Evolutionary conservation across 2,888 invertebrate genomes (phyloP).

Genomic region (Galeopsomyia nigrocyanea): DNA sequence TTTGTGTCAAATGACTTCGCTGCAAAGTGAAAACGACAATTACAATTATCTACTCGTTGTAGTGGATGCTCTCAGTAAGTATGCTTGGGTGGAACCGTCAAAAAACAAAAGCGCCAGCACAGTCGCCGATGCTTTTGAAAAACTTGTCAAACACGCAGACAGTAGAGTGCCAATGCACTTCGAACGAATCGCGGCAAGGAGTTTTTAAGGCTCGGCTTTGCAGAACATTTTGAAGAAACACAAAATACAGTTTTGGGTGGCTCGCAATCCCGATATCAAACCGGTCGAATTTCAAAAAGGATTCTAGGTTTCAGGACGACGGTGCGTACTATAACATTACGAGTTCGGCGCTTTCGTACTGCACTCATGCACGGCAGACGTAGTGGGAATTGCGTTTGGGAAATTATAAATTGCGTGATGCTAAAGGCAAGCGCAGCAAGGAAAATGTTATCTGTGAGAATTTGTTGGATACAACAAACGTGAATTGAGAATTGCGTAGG

Average conservation of each 20-base stretch:
- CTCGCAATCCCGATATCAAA: conserved; percentile 44
- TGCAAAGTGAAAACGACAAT: conserved; percentile 42
- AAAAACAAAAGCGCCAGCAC: conserved; percentile 47
- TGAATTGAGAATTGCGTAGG: no score
- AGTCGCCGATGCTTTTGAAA: conserved; percentile 48
- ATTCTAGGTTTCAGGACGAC: no score
- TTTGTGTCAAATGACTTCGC: conserved; percentile 28
- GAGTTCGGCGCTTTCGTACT: no score
- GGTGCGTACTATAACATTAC: no score
- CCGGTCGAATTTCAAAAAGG: no score
- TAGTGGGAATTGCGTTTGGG: no score
- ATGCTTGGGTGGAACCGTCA: conserved; percentile 50
- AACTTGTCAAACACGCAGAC: conserved; percentile 45
- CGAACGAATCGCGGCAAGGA: conserved; percentile 54
- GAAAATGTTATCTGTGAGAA: no score
- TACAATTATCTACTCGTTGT: conserved; percentile 40
- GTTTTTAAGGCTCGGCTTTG: conserved; percentile 48
- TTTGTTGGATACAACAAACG: no score
- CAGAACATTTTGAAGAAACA: conserved; percentile 23
- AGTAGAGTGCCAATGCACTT: conserved; percentile 30
- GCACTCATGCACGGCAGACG: no score
- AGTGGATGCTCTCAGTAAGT: conserved; percentile 47
- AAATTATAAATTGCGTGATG: no score
- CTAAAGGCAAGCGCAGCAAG: no score
- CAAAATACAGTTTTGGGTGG: conserved; percentile 38